Conservation (phyloP, 1,140 invertebrate genomes). For the Melanaphis sacchari region DNA sequence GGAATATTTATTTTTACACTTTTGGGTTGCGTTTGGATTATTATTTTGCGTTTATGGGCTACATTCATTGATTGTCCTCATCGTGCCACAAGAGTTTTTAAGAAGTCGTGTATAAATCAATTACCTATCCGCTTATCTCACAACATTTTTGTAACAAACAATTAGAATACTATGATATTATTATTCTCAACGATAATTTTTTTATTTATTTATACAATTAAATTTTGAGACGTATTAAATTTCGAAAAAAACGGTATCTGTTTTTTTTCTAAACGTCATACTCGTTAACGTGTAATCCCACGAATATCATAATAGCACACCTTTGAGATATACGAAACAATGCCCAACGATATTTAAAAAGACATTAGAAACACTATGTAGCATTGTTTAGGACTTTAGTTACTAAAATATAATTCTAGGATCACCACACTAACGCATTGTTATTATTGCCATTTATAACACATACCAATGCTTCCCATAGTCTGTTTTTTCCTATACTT, state of each 20-base stretch:
- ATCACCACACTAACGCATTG: background rate
- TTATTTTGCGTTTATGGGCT: no score
- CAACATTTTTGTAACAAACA: background rate
- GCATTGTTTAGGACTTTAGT: background rate
- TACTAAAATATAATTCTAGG: background rate
- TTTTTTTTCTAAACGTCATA: background rate
- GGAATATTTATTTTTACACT: no score
- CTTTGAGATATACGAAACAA: background rate
- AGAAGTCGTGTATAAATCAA: background rate
- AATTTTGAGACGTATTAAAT: background rate
- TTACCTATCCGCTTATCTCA: background rate
- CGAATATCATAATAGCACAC: background rate
- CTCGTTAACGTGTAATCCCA: background rate
- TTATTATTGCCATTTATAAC: background rate
- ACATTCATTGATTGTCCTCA: no score
- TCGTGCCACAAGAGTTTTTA: background rate
- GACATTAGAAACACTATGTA: background rate
- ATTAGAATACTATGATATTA: background rate
- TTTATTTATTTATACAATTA: background rate
- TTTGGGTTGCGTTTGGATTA: no score
- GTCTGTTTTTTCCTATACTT: background rate
- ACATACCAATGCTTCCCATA: background rate
- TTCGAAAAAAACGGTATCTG: background rate
- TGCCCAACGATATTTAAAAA: slow-evolving; percentile 2
- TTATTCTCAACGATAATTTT: background rate